Conservation (phyloP, 2,888 invertebrate genomes). For the Parelbella ahira region DNA sequence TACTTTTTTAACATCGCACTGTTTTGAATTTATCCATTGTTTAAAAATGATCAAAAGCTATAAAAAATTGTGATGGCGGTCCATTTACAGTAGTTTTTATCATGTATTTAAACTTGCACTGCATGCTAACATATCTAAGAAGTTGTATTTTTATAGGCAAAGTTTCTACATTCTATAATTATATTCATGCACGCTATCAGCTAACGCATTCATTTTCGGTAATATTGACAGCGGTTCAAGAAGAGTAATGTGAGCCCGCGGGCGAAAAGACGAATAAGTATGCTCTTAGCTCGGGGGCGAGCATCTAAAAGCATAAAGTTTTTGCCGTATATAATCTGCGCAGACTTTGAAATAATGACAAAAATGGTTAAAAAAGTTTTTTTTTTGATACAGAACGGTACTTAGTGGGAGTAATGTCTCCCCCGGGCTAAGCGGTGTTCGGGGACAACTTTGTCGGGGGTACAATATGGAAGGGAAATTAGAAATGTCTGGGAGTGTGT, state of each 20-base stretch:
- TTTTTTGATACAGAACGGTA: constrained; percentile 13
- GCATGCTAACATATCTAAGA: too few species aligned
- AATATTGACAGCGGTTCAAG: too few species aligned
- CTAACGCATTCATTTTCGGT: too few species aligned
- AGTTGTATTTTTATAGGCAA: too few species aligned
- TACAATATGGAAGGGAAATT: constrained; percentile 8
- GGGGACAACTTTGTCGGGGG: constrained; percentile 13
- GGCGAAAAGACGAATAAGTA: neutral
- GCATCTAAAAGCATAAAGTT: neutral
- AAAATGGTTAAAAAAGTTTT: constrained; percentile 15
- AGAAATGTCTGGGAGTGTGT: constrained; percentile 10
- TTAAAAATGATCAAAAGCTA: too few species aligned
- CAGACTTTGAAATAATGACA: constrained; percentile 14
- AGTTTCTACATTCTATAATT: too few species aligned
- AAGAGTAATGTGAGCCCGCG: neutral
- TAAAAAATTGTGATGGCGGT: too few species aligned
- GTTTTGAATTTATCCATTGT: too few species aligned
- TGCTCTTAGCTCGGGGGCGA: neutral
- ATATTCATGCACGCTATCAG: too few species aligned
- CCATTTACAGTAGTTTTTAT: too few species aligned
- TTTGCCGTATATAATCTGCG: constrained; percentile 3
- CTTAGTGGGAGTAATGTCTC: constrained; percentile 21
- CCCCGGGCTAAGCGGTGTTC: constrained; percentile 16
- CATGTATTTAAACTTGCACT: too few species aligned
- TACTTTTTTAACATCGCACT: too few species aligned